These are phyloP conservation scores for Stictocephala bisonia DNA, from an alignment of 2,888 invertebrate genomes.

Conservation along the genomic window DNA sequence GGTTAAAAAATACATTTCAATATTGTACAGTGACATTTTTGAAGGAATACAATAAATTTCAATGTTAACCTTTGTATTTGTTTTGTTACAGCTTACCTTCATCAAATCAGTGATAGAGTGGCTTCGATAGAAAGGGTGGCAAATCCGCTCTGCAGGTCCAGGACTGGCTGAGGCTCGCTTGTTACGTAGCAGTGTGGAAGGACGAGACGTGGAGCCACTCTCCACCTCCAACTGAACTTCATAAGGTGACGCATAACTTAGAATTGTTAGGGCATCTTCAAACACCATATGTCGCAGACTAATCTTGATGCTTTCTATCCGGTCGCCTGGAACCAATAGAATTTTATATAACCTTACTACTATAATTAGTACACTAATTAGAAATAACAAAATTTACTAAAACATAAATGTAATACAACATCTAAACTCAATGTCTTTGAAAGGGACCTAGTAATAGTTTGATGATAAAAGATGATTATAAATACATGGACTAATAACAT, in stretches of 20 bases:
- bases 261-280: conserved; percentile 89
- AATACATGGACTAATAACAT: too few relatives aligned
- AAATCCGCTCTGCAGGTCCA: conserved; percentile 68
- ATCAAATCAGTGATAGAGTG: conserved; percentile 83
- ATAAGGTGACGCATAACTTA: conserved; percentile 92
- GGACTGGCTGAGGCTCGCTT: conserved; percentile 63
- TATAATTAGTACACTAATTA: too few relatives aligned
- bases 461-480: too few relatives aligned
- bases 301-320: conserved; percentile 87
- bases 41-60: background rate
- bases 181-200: conserved; percentile 64
- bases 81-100: too few relatives aligned
- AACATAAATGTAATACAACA: too few relatives aligned
- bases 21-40: too few relatives aligned
- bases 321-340: conserved; percentile 84
- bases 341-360: too few relatives aligned
- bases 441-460: too few relatives aligned
- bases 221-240: conserved; percentile 84
- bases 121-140: conserved; percentile 81
- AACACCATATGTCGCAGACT: conserved; percentile 89
- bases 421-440: too few relatives aligned
- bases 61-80: background rate
- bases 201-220: conserved; percentile 66
- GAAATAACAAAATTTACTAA: too few relatives aligned
- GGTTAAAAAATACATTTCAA: too few relatives aligned